phyloP scores from a whole-genome alignment of 1,140 invertebrate species.

The Drosophila sproati region DNA sequence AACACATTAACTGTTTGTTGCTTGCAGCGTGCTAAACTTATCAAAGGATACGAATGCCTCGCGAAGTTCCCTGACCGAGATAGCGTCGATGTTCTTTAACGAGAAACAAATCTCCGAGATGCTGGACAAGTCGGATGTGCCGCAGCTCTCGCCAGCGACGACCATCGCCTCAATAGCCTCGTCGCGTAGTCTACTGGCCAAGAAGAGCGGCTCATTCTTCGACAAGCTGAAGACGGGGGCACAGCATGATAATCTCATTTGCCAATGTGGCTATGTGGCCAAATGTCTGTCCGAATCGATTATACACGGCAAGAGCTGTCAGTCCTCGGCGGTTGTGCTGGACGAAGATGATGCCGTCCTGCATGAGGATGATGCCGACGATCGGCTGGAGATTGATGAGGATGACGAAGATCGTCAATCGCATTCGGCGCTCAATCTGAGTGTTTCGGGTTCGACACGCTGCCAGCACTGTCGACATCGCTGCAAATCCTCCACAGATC shows the following conservation, averaged over 20 bases:
- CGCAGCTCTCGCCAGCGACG: constrained; percentile 81
- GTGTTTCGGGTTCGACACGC: constrained; percentile 87
- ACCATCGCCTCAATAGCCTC: constrained; percentile 77
- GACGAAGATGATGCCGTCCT: constrained; percentile 85
- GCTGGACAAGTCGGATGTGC: constrained; percentile 78
- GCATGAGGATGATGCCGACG: constrained; percentile 73
- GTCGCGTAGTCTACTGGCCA: constrained; percentile 84
- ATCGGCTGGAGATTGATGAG: constrained; percentile 72
- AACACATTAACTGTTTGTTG: neutral
- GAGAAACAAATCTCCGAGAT: constrained; percentile 81
- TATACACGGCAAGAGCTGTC: constrained; percentile 89
- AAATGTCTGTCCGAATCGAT: constrained; percentile 93
- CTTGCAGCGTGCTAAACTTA: constrained; percentile 67
- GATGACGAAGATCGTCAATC: constrained; percentile 75
- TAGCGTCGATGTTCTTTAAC: constrained; percentile 80
- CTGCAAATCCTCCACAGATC: constrained; percentile 92
- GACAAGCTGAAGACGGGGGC: constrained; percentile 90
- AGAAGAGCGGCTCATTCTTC: constrained; percentile 91
- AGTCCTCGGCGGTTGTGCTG: constrained; percentile 67
- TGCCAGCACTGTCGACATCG: constrained; percentile 93
- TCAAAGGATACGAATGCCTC: constrained; percentile 74
- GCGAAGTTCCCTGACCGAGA: constrained; percentile 74
- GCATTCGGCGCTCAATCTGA: constrained; percentile 78
- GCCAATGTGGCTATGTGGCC: constrained; percentile 91
- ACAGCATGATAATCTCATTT: constrained; percentile 87